Percentiles rank a stretch among this genome's conserved stretches.
These are phyloP conservation scores for Amaurobius ferox DNA, from an alignment of 2,888 invertebrate species.

Conservation along the genomic window DNA sequence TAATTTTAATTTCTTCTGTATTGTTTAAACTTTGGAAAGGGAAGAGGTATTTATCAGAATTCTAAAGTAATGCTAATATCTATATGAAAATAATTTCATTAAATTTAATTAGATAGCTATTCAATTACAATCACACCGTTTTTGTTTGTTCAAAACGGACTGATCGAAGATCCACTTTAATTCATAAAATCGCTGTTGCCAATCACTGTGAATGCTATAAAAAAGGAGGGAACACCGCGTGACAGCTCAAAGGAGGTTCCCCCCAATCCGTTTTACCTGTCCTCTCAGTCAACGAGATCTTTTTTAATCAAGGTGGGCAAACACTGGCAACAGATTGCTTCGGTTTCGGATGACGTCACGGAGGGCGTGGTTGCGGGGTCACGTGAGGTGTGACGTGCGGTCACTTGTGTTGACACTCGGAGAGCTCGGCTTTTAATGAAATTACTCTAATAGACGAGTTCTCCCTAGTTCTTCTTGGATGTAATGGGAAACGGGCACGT, in stretches of 20 bases:
- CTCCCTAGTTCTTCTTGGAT: not conserved
- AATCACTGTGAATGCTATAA: not conserved
- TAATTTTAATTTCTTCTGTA: too few species aligned
- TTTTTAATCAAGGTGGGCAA: slow-evolving; percentile 71
- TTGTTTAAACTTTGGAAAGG: too few species aligned
- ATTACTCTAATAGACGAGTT: slow-evolving; percentile 53
- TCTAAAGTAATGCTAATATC: too few species aligned
- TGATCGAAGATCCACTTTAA: too few species aligned
- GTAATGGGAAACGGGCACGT: not conserved
- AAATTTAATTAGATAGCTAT: too few species aligned
- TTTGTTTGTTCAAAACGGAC: too few species aligned
- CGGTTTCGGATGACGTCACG: slow-evolving; percentile 45
- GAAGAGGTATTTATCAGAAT: too few species aligned
- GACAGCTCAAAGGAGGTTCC: not conserved
- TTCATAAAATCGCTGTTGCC: too few species aligned
- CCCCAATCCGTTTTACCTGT: slow-evolving; percentile 64
- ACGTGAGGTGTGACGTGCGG: slow-evolving; percentile 38
- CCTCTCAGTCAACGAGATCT: slow-evolving; percentile 51
- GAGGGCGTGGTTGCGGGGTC: slow-evolving; percentile 21
- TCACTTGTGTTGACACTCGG: slow-evolving; percentile 64
- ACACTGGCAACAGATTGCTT: slow-evolving; percentile 63
- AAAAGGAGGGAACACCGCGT: not conserved
- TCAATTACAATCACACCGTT: too few species aligned
- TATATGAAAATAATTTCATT: too few species aligned
- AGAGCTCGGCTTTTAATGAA: slow-evolving; percentile 62